Conservation (phyloP, 2,888 invertebrate species). For the Agrilus mali region DNA sequence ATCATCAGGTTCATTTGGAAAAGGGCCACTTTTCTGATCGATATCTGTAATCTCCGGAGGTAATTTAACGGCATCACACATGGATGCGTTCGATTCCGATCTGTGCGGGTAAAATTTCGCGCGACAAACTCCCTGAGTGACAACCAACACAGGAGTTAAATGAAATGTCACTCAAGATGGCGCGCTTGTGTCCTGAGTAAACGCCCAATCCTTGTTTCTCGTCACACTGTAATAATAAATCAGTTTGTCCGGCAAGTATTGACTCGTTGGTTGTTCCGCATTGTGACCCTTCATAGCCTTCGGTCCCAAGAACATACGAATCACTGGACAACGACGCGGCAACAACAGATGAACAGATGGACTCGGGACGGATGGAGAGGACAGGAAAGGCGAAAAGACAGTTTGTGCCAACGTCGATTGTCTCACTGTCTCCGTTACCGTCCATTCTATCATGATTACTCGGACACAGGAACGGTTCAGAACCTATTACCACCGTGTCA, state of each 20-base stretch:
- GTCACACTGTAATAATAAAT: constrained; percentile 33
- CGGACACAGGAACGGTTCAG: no score
- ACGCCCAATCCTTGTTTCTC: constrained; percentile 34
- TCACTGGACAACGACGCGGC: no score
- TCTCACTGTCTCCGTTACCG: no score
- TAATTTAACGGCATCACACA: constrained; percentile 32
- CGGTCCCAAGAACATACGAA: no score
- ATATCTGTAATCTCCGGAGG: constrained; percentile 28
- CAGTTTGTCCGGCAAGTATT: constrained; percentile 21
- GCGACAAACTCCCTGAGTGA: constrained; percentile 31
- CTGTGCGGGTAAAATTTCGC: constrained; percentile 23
- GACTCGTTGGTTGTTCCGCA: constrained; percentile 15
- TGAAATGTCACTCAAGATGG: constrained; percentile 38
- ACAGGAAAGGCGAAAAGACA: no score
- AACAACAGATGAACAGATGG: no score
- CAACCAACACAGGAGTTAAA: constrained; percentile 34
- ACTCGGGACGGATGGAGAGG: no score
- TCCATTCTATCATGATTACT: no score
- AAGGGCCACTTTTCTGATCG: constrained; percentile 31
- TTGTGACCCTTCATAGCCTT: constrained; percentile 9
- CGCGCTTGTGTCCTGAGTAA: constrained; percentile 26
- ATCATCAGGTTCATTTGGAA: constrained; percentile 29
- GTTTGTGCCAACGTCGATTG: no score
- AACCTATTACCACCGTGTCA: no score
- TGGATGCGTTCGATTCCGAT: constrained; percentile 21